Conservation (phyloP, 2,797 vertebrate genomes). For the Ispidina lecontei region DNA sequence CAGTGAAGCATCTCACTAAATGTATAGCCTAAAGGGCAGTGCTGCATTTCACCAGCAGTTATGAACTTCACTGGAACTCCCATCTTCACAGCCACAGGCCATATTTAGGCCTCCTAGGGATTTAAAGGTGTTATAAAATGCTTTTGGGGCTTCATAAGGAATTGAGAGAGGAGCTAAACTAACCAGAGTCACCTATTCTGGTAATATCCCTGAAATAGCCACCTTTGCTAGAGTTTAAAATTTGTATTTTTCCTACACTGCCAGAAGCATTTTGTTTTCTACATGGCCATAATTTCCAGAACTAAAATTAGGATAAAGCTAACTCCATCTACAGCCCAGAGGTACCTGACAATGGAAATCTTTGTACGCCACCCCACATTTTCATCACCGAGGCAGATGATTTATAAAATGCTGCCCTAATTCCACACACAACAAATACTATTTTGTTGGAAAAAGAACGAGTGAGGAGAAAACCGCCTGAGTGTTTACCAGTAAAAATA, state of each 20-base stretch:
- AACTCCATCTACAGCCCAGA: conserved; percentile 30
- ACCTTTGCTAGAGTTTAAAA: background rate
- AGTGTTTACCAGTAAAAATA: conserved; percentile 80
- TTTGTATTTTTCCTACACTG: conserved; percentile 60
- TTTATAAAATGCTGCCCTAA: conserved; percentile 52
- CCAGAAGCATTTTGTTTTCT: conserved; percentile 47
- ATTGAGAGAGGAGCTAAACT: background rate
- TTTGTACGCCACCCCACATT: conserved; percentile 57
- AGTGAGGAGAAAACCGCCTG: conserved; percentile 58
- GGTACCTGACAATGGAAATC: conserved; percentile 63
- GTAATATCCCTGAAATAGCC: background rate
- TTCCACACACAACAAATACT: conserved; percentile 60
- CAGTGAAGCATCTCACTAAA: background rate
- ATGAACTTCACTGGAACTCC: background rate
- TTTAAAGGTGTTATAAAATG: background rate
- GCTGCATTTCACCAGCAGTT: background rate
- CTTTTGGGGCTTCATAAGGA: background rate
- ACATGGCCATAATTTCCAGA: conserved; percentile 32
- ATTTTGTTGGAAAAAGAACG: conserved; percentile 64
- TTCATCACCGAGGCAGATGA: conserved; percentile 30
- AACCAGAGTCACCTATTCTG: background rate
- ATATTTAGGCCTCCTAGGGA: background rate
- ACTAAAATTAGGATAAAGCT: conserved; percentile 54
- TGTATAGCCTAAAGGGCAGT: background rate
- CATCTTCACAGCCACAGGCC: background rate